Conservation (phyloP, 1,140 invertebrate genomes). For the Cardiocondyla obscurior region DNA sequence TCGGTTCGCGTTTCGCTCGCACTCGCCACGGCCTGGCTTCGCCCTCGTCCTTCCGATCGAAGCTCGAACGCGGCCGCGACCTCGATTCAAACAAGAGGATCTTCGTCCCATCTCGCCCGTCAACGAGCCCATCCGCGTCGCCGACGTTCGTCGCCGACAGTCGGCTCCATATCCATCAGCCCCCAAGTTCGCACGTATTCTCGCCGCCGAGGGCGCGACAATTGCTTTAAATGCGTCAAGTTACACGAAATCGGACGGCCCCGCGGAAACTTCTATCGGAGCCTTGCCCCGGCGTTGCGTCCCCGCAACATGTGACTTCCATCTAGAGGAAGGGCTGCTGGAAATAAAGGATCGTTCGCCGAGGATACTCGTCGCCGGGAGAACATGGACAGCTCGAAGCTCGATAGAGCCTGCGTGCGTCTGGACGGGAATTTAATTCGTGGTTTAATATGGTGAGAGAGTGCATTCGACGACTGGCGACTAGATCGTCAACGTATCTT, state of each 20-base stretch:
- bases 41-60: background rate
- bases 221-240: constrained; percentile 7
- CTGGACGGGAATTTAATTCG: background rate
- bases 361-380: background rate
- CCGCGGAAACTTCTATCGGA: background rate
- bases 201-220: background rate
- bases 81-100: background rate
- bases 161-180: background rate
- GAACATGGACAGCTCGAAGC: background rate
- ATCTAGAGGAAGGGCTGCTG: background rate
- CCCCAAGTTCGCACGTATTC: background rate
- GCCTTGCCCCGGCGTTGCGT: background rate
- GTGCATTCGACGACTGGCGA: background rate
- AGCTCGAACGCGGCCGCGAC: background rate
- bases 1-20: constrained; percentile 20
- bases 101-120: background rate
- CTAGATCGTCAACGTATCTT: background rate
- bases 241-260: background rate
- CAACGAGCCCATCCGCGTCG: background rate
- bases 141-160: background rate
- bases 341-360: background rate
- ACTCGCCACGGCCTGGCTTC: background rate
- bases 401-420: constrained; percentile 13
- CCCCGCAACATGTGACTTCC: background rate
- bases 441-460: background rate